Evolutionary conservation across 1,140 invertebrate genomes (phyloP), one percentile per base, ranked within the genome.

Genomic region (Philopotamus ludificatus): DNA sequence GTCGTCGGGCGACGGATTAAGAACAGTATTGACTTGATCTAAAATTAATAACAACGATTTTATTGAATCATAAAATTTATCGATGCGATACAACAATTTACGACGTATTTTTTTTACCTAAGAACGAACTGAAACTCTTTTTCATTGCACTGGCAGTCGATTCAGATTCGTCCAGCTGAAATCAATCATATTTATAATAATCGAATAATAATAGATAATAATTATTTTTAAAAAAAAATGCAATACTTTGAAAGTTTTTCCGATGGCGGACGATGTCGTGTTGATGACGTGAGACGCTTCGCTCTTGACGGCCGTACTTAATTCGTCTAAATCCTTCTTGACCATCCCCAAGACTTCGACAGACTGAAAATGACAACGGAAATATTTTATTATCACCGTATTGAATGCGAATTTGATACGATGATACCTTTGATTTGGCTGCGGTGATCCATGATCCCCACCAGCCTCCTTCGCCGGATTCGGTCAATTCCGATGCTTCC

Each of bases 241-340:
- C 15, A 60, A 41, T 39, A 89, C 88, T 79, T 85, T 86, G 8
- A 89, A 74, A 54, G 86, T 89, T 73, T 88, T 87, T 69, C 86
- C 85, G 26, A 89, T 77, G 22, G 82, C 84, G 60, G 79, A 82
- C 7, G 86, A 85, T 1, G 85, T 86, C 34, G 82, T 81, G 47
- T 77, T 80, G 57, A 89, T 83, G 18, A 86, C 84, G 75, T 83
- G 82, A 49, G 76, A 84, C 2, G 88, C 87, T 76, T 90, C 88
- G 72, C 81, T 82, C 75, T 86, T 86, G 21, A 90, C 86, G 16
- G 85, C 86, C 59, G 81, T 82, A 23, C 87, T 85, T 71, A 90
- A 86, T 76, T 91, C 89, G 72, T 85, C 85, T 39, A 91, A 73
- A 76, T 91, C 89, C 73, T 86, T 86, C 71, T 88, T 89, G 63